Base-by-base conservation (phyloP, 2,888 invertebrate species). In the Sinopyrophorus schimmeli region DNA sequence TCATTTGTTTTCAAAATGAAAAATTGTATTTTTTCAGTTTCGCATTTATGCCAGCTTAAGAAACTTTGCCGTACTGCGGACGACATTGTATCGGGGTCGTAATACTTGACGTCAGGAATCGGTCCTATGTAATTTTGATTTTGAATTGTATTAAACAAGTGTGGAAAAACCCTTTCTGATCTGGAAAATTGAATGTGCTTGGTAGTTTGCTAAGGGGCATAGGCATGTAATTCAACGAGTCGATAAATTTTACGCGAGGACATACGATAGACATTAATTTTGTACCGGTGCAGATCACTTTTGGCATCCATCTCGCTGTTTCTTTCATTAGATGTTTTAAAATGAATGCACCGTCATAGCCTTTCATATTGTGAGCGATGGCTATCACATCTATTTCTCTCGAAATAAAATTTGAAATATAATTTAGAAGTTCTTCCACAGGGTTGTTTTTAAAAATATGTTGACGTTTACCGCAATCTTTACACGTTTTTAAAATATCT, bases 221-320 rank as follows among this genome's bases (percentile, higher is more conserved):
- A 3, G 40, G 49, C 1, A 53, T 37, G 37, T 37, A 55, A 27
- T 53, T 53, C 3, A 39, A n/a, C 3, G 39, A 39, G 11, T 27
- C 27, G 1, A 28, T 27, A 12, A 39, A 28, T 16, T 28, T 24
- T 3, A 39, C 16, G 3, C 12, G 14, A 2, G 10, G 26, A 10
- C 38, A 16, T 1, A n/a, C 14, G 7, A 28, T 39, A 1, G 15
- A 18, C 1, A 39, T 39, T 26, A 38, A n/a, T 26, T 38, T 26
- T 1, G 20, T 20, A 5, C 27, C 38, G 21, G 17, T 38, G 1
- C 26, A 26, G n/a, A 38, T 38, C 16, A 38, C 12, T 24, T 27
- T 24, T 10, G 17, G 27, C 1, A 26, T 24, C 28, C 28, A 28
- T 14, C 23, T 3, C 3, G 5, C 18, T 18, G 5, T 18, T 10